Evolutionary conservation across 2,888 invertebrate genomes (phyloP).

Genomic region (Zootermopsis nevadensis): DNA sequence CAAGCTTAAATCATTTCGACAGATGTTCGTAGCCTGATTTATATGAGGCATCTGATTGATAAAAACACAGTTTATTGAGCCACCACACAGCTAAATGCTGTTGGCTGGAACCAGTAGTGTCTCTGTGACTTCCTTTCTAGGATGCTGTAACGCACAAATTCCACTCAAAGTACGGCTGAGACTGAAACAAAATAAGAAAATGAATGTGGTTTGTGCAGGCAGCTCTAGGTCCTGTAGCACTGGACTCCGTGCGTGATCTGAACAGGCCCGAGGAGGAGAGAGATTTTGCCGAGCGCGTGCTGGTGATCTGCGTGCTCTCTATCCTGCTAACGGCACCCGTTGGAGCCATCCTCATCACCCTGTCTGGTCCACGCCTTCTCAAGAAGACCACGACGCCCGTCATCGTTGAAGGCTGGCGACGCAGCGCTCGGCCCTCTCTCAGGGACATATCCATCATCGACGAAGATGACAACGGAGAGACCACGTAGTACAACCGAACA

Average conservation of each 20-base stretch:
- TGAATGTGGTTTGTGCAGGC: slow-evolving; percentile 66
- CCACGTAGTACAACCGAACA: slow-evolving; percentile 31
- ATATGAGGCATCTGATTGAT: no score
- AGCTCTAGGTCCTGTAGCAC: slow-evolving; percentile 81
- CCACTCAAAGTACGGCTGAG: no score
- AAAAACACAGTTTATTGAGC: no score
- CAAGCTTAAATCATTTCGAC: no score
- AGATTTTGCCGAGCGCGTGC: slow-evolving; percentile 71
- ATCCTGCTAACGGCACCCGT: slow-evolving; percentile 87
- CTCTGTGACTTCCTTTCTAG: no score
- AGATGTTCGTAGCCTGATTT: no score
- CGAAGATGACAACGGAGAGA: slow-evolving; percentile 79
- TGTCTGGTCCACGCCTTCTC: slow-evolving; percentile 81
- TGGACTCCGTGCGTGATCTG: slow-evolving; percentile 71
- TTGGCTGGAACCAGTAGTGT: no score
- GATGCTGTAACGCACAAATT: no score
- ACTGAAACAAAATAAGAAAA: no score
- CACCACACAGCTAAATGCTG: no score
- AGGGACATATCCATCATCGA: slow-evolving; percentile 89
- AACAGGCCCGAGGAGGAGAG: slow-evolving; percentile 31
- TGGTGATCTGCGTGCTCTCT: slow-evolving; percentile 83
- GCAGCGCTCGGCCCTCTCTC: slow-evolving; percentile 84
- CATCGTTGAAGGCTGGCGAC: slow-evolving; percentile 74
- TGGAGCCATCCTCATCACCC: slow-evolving; percentile 83
- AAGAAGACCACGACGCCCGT: slow-evolving; percentile 76